Conservation (phyloP, 2,888 invertebrate species). For the Caenorhabditis parvicauda region DNA sequence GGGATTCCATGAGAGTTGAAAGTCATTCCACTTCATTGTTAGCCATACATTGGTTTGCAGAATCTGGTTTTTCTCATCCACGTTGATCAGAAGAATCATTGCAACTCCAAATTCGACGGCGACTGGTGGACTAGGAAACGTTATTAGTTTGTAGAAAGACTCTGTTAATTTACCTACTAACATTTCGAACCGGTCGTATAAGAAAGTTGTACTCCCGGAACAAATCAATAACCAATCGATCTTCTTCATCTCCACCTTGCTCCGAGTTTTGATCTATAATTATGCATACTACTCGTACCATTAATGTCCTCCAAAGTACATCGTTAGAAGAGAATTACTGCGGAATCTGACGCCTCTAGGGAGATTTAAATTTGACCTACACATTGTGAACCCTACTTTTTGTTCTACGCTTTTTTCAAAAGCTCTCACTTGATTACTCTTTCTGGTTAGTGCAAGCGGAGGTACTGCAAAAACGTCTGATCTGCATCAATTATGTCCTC, state of each 20-base stretch:
- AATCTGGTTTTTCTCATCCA: slow-evolving; percentile 63
- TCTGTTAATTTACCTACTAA: slow-evolving; percentile 40
- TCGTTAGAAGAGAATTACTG: no score
- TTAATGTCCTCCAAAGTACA: no score
- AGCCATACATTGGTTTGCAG: slow-evolving; percentile 63
- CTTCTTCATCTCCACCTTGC: slow-evolving; percentile 63
- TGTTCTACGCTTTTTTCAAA: no score
- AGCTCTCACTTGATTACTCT: no score
- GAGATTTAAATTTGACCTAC: no score
- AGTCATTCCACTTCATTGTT: slow-evolving; percentile 62
- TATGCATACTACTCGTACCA: no score
- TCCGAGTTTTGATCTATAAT: no score
- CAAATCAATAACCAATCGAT: slow-evolving; percentile 64
- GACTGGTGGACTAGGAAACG: slow-evolving; percentile 48
- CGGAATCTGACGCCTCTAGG: no score
- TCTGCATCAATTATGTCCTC: no score
- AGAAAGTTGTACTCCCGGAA: slow-evolving; percentile 67
- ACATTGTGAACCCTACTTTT: no score
- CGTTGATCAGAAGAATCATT: slow-evolving; percentile 67
- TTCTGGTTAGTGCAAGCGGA: no score
- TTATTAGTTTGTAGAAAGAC: background rate
- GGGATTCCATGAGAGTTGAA: slow-evolving; percentile 66
- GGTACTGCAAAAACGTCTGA: no score
- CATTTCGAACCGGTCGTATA: slow-evolving; percentile 66
- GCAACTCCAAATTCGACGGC: slow-evolving; percentile 65